Base-by-base conservation (phyloP, 2,888 invertebrate species). In the Lithophane socia region DNA sequence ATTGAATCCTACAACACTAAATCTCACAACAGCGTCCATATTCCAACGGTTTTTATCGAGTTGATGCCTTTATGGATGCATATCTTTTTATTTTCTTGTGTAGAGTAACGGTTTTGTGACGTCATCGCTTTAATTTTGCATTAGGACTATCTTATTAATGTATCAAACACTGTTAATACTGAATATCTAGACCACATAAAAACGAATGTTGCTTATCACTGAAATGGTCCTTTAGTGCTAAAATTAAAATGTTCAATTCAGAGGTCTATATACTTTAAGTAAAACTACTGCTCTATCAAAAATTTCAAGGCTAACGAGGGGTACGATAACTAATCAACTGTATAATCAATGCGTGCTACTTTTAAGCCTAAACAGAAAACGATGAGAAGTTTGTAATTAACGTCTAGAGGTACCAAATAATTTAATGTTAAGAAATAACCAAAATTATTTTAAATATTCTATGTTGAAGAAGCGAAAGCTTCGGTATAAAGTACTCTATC, bases 61-160 rank as follows among this genome's bases (percentile, higher is more conserved):
- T 79, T 80, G 84, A 88, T 87, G 87, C 87, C 80, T 84, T 87
- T 87, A 86, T 87, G 85, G 79, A 80, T 85, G 87, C 85, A 86
- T 84, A 87, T 88, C 75, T 87, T 86, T 82, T 79, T 86, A 83
- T 85, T 74, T 81, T 72, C 60, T 37, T 52, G 66, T 71, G 70
- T 68, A 77, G 67, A 72, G 60, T 88, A 88, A 88, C 87, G 86
- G 88, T 87, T 68, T 75, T 44, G 54, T 85, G 83, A 80, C 87
- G 85, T 84, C 83, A 87, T 63, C 65, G 83, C 75, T 82, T 87
- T 86, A 86, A 87, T 87, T 86, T 82, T 77, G 67, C 83, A 86
- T 87, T 80, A 86, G 82, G 78, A 80, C 64, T 76, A 77, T 73
- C 58, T 77, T 78, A 70, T 68, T 18, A 77, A 70, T 66, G 67